A percentile compares a stretch with the other conserved stretches of the same genome.
Evolutionary conservation across 2,888 invertebrate species (phyloP).

Genomic region (Alviniconcha strummeri): DNA sequence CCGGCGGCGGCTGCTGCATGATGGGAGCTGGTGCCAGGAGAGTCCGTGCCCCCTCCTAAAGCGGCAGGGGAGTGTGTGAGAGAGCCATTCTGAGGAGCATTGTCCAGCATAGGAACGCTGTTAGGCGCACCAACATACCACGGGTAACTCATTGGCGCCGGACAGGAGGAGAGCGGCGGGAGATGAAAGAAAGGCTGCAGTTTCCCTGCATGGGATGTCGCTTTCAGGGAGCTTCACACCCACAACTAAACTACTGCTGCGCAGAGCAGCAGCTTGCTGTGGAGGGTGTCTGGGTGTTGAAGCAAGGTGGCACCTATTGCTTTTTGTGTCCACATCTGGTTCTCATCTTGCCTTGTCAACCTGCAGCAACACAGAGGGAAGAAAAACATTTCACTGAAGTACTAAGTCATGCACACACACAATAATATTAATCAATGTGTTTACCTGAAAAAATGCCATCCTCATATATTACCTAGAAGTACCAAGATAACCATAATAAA

Average conservation of each 20-base stretch:
- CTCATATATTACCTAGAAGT: too few species aligned
- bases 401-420: neutral
- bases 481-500: too few species aligned
- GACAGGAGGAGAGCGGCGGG: constrained; percentile 1
- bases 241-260: neutral
- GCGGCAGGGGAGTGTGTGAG: constrained; percentile 28
- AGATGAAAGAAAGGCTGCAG: neutral
- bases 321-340: constrained; percentile 7
- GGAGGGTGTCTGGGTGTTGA: neutral
- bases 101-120: constrained; percentile 22
- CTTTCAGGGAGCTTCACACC: neutral
- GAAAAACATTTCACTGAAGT: too few species aligned
- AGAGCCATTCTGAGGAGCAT: constrained; percentile 25
- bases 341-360: neutral
- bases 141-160: constrained; percentile 35
- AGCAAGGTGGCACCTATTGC: neutral
- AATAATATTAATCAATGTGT: neutral
- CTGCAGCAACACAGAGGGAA: neutral
- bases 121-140: constrained; percentile 33
- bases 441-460: neutral
- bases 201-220: constrained; percentile 8
- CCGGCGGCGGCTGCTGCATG: constrained; percentile 16
- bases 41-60: constrained; percentile 25
- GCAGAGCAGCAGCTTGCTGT: neutral
- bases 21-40: constrained; percentile 24